Base-by-base conservation (phyloP, 2,113 vertebrate species). In the Carettochelys insculpta region DNA sequence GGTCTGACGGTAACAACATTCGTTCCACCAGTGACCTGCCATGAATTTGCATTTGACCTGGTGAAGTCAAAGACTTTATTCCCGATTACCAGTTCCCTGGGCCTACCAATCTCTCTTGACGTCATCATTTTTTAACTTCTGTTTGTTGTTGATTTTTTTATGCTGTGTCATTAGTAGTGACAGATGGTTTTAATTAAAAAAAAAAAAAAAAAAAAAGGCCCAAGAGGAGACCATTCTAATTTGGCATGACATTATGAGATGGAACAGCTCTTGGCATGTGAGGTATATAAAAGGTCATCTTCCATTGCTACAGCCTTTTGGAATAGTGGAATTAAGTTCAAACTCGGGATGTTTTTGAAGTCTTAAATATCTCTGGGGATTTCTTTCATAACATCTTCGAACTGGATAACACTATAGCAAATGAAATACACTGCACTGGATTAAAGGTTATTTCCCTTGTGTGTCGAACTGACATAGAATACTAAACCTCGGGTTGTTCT, bases 361-460 rank as follows among this genome's bases (percentile, higher is more conserved):
- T 96, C 95, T 97, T 97, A 96, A 97, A 95, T 97, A 96, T 98
- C 98, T 97, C 97, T 93, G 90, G 98, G 97, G 97, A 98, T 97
- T 97, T 97, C 97, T 98, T 98, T 99, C 98, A 98, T 98, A 99
- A 98, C 97, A 98, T 97, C 97, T 98, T 97, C 94, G 95, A 98
- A 98, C 98, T 98, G 97, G 97, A 98, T 98, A 98, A 97, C 97
- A 97, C 97, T 98, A 97, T 97, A 98, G 98, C 98, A 98, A 98
- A 98, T 98, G 98, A 99, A 98, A 99, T 98, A 98, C 98, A 98
- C 97, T 98, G 97, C 95, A 97, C 97, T 98, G 98, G 98, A 99
- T 99, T 99, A 99, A 98, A 98, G 98, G 98, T 99, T 99, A 98
- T 99, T 99, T 99, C 98, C 98, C 98, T 97, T 96, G 98, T 98